Base-by-base conservation (phyloP, 2,797 vertebrate species). In the Erethizon dorsatum region DNA sequence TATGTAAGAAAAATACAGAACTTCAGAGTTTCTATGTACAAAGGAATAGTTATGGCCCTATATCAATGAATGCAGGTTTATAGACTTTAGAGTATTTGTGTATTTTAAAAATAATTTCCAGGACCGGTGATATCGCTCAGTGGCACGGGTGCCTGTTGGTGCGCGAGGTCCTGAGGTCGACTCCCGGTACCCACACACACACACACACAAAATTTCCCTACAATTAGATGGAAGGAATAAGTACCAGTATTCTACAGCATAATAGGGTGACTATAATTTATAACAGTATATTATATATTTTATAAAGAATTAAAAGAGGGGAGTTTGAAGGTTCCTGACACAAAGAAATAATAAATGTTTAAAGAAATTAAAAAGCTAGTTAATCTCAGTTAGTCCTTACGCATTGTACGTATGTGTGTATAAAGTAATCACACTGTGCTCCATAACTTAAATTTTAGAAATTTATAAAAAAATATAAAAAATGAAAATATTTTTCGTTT, bases 51-150 rank as follows among this genome's bases (percentile, higher is more conserved):
- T 1, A 9, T 69, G 26, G 50, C 13, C 26, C 7, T 83, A 24
- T 33, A 54, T 69, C 41, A 94, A 13, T 75, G 61, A 96, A n/a
- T 57, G 28, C 65, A 91, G 5, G 57, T 67, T 78, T 77, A 88
- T n/a, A 73, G 63, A 59, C 28, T 83, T 80, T 33, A 22, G 54
- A 69, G 28, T 85, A 88, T 22, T 92, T 78, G 31, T 26, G 7
- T 88, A 82, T 47, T 80, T 90, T 71, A 33, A 83, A 84, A 28
- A 63, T 61, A 41, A 50, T 47, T 77, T 78, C 4, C 65, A n/a
- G 37, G 37, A 41, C 37, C 37, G 37, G 37, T 41, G 37, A 41
- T 41, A 41, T 41, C 37, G 37, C 37, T 41, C 37, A 41, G 37
- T 41, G 37, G 37, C 37, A 41, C 37, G 37, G 37, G 37, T 2